Evolutionary conservation across 1,140 invertebrate species (phyloP).

Genomic region (Aphidius ervi): DNA sequence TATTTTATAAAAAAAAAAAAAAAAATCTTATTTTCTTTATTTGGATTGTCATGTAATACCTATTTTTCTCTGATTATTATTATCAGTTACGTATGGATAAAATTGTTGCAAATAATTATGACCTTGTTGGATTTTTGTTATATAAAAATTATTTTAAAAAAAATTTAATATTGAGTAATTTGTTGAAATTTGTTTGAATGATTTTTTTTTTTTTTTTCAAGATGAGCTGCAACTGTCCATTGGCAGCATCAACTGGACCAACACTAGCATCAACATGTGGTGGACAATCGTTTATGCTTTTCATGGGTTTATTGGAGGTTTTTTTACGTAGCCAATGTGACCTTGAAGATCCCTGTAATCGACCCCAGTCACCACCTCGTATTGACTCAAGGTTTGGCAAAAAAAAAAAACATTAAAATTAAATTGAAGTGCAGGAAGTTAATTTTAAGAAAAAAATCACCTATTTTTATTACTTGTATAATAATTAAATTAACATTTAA

Average conservation of each 20-base stretch:
- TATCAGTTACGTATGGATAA: not conserved
- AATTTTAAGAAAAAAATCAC: too few species aligned
- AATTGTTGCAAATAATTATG: not conserved
- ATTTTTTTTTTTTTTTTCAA: slow-evolving; percentile 27
- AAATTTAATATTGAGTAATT: not conserved
- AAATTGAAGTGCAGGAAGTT: too few species aligned
- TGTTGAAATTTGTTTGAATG: not conserved
- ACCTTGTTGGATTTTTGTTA: too few species aligned
- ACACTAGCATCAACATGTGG: slow-evolving; percentile 77
- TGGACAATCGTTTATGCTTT: slow-evolving; percentile 77
- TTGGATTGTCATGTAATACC: not conserved
- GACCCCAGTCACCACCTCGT: slow-evolving; percentile 50
- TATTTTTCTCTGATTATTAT: slow-evolving; percentile 1
- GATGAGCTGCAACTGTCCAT: slow-evolving; percentile 67
- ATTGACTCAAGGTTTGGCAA: slow-evolving; percentile 38
- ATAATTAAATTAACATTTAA: too few species aligned
- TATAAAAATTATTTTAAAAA: not conserved
- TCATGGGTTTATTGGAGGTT: slow-evolving; percentile 80
- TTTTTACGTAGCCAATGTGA: slow-evolving; percentile 80
- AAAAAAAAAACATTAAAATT: not conserved
- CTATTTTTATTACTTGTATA: too few species aligned
- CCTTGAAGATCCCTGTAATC: slow-evolving; percentile 76
- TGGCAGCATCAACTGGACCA: slow-evolving; percentile 67
- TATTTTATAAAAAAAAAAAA: too few species aligned
- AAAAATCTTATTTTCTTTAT: too few species aligned